Conservation (phyloP, 2,888 invertebrate species). For the Poecilobothrus nobilitatus region DNA sequence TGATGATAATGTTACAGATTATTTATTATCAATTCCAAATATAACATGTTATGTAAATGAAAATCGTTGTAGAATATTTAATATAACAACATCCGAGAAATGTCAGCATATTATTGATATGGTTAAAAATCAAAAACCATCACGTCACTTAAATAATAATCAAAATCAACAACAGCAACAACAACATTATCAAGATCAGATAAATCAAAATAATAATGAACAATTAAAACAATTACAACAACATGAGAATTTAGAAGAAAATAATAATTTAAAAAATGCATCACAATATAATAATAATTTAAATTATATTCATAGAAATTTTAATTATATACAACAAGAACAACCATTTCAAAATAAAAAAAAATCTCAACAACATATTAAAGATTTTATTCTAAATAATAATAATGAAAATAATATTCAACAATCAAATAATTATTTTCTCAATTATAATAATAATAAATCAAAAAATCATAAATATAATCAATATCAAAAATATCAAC, state of each 20-base stretch:
- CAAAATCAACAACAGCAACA: not conserved
- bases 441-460: constrained; percentile 12
- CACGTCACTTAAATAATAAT: not conserved
- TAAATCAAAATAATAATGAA: not conserved
- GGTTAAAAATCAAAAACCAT: constrained; percentile 34
- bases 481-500: constrained; percentile 15
- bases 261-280: not conserved
- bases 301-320: not conserved
- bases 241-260: not conserved
- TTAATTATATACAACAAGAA: not conserved
- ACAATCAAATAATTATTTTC: not conserved
- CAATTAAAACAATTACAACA: too few species aligned
- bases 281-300: constrained; percentile 3
- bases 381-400: constrained; percentile 5
- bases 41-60: constrained; percentile 34
- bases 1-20: constrained; percentile 35
- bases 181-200: not conserved
- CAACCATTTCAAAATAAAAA: not conserved
- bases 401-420: constrained; percentile 7
- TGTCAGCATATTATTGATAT: constrained; percentile 37
- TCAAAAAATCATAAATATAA: not conserved
- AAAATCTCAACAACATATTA: not conserved
- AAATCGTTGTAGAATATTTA: constrained; percentile 36
- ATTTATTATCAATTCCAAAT: constrained; percentile 36
- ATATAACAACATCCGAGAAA: constrained; percentile 33